A percentile compares a stretch with the other conserved stretches of the same genome.
These are phyloP conservation scores for Halichoeres trimaculatus DNA, from an alignment of 2,113 vertebrate species.

Conservation along the genomic window DNA sequence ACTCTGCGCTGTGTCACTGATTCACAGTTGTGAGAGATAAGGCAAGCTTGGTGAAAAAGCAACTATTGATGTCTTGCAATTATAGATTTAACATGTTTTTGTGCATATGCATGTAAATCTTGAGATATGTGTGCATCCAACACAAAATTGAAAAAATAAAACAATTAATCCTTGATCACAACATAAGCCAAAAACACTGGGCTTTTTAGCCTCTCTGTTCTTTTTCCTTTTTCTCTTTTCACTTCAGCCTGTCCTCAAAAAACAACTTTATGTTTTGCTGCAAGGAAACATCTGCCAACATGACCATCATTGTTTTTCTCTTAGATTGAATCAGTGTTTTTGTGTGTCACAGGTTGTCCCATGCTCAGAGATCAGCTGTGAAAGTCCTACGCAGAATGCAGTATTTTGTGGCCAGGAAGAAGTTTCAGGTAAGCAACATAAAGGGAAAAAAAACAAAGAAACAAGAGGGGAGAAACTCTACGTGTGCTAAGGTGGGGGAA, in stretches of 20 bases:
- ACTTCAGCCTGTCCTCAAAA: conserved; percentile 3
- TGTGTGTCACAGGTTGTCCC: conserved; percentile 83
- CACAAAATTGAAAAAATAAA: not conserved
- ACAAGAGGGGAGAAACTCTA: not conserved
- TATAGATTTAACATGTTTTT: not conserved
- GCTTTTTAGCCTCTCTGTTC: not conserved
- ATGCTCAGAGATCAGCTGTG: conserved; percentile 87
- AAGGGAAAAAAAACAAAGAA: not conserved
- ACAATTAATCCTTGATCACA: conserved; percentile 22
- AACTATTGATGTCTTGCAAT: not conserved
- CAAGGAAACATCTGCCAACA: conserved; percentile 21
- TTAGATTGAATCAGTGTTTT: conserved; percentile 29
- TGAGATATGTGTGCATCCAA: conserved; percentile 6
- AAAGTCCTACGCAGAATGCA: conserved; percentile 92
- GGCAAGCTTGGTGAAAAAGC: not conserved
- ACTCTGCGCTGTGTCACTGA: conserved; percentile 26
- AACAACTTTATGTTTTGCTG: conserved; percentile 16
- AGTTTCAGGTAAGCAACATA: conserved; percentile 87
- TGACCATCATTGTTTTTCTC: not conserved
- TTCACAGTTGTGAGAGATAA: conserved; percentile 16
- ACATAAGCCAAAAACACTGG: not conserved
- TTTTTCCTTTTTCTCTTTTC: not conserved
- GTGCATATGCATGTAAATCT: not conserved
- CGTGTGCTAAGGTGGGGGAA: not conserved
- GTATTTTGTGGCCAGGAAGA: conserved; percentile 90